These are phyloP conservation scores for Leucoraja ocellata DNA, from an alignment of 2,797 vertebrate species.

Conservation along the genomic window DNA sequence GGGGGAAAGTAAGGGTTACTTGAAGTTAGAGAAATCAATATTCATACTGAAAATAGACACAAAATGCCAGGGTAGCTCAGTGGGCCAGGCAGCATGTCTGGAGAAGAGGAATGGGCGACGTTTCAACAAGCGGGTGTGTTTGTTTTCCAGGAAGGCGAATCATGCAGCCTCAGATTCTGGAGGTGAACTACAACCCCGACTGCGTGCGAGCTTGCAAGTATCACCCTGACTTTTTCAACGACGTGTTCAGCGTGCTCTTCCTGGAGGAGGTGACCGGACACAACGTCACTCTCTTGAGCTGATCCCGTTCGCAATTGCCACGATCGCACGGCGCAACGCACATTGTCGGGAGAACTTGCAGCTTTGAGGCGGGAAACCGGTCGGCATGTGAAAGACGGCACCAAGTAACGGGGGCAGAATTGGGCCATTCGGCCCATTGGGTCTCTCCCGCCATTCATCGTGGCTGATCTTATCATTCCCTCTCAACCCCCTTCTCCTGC, in stretches of 20 bases:
- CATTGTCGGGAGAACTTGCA: neutral
- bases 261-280: slow-evolving; percentile 68
- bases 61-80: too few species aligned
- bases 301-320: slow-evolving; percentile 22
- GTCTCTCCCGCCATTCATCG: too few species aligned
- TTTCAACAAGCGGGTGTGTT: neutral
- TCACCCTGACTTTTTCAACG: slow-evolving; percentile 83
- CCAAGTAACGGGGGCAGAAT: too few species aligned
- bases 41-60: too few species aligned
- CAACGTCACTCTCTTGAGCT: slow-evolving; percentile 65
- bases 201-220: slow-evolving; percentile 82
- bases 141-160: slow-evolving; percentile 60
- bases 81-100: too few species aligned
- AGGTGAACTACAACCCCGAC: slow-evolving; percentile 90
- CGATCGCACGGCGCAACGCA: neutral
- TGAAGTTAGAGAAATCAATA: too few species aligned
- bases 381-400: neutral
- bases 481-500: too few species aligned
- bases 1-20: too few species aligned
- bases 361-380: neutral
- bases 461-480: too few species aligned
- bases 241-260: slow-evolving; percentile 83
- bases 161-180: slow-evolving; percentile 86
- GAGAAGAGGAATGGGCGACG: too few species aligned
- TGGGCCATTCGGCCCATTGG: too few species aligned